phyloP scores from a whole-genome alignment of 2,888 invertebrate genomes.

The Apoda limacodes region DNA sequence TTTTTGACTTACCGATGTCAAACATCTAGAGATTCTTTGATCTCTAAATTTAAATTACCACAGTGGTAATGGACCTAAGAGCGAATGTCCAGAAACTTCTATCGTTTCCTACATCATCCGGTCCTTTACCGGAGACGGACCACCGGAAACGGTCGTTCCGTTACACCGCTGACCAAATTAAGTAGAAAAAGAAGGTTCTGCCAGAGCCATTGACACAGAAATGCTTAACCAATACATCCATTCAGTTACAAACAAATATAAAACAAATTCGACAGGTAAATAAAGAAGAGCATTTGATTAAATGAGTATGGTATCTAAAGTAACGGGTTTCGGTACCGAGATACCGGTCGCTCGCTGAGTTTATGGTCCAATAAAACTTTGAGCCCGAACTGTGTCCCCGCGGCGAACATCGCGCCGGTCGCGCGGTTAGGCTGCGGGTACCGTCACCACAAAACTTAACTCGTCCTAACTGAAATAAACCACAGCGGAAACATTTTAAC shows the following conservation, averaged over 20 bases:
- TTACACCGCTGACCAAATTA: too few relatives aligned
- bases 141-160: too few relatives aligned
- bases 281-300: conserved; percentile 35
- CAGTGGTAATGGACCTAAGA: too few relatives aligned
- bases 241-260: too few relatives aligned
- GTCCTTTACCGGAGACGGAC: too few relatives aligned
- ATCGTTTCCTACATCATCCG: too few relatives aligned
- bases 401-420: conserved; percentile 28
- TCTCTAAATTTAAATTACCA: too few relatives aligned
- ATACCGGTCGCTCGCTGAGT: conserved; percentile 38
- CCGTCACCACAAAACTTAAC: conserved; percentile 31
- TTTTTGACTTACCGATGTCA: too few relatives aligned
- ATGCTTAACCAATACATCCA: conserved; percentile 8
- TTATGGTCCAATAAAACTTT: conserved; percentile 53
- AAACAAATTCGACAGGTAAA: conserved; percentile 15
- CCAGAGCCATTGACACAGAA: too few relatives aligned
- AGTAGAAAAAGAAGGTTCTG: too few relatives aligned
- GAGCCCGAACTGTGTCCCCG: conserved; percentile 49
- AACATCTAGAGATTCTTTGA: too few relatives aligned
- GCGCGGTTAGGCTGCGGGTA: conserved; percentile 23
- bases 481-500: conserved; percentile 1
- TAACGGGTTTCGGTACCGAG: conserved; percentile 49
- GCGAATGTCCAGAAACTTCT: too few relatives aligned
- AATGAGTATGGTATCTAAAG: conserved; percentile 43
- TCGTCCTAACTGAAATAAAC: conserved; percentile 2